A percentile compares a stretch with the other conserved stretches of the same genome.
These are phyloP conservation scores for Criorhina ranunculi DNA, from an alignment of 2,888 invertebrate genomes.

Conservation along the genomic window DNA sequence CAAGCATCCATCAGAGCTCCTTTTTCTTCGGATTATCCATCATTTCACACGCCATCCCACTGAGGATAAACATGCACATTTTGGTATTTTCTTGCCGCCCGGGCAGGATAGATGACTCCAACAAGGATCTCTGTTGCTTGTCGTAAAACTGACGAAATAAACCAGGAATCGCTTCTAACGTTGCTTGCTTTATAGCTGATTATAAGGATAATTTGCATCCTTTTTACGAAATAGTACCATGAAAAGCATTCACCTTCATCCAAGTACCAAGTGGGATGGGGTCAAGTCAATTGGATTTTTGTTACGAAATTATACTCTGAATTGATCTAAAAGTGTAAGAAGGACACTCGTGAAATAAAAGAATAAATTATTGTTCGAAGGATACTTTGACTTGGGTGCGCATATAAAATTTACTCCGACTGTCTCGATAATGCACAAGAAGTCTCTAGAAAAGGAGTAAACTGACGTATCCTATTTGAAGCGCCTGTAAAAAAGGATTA, in stretches of 20 bases:
- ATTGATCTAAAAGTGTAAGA: constrained; percentile 13
- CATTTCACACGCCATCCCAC: background rate
- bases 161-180: constrained; percentile 25
- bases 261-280: no score
- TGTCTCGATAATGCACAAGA: constrained; percentile 4
- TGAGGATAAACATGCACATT: constrained; percentile 45
- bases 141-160: constrained; percentile 22
- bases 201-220: constrained; percentile 62
- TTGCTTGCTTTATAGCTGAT: constrained; percentile 34
- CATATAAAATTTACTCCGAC: constrained; percentile 24
- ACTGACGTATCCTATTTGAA: constrained; percentile 19
- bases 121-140: background rate
- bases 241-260: constrained; percentile 4
- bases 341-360: constrained; percentile 18
- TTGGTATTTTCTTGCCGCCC: background rate
- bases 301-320: constrained; percentile 10
- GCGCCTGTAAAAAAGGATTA: constrained; percentile 35
- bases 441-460: constrained; percentile 9
- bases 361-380: constrained; percentile 40
- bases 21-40: constrained; percentile 2
- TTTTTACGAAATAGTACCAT: constrained; percentile 26
- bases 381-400: background rate
- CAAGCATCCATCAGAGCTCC: constrained; percentile 22
- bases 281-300: constrained; percentile 35
- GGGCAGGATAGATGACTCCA: background rate